phyloP scores from a whole-genome alignment of 37 sponge, comb jelly and placozoan species.

The Bolinopsis microptera region DNA sequence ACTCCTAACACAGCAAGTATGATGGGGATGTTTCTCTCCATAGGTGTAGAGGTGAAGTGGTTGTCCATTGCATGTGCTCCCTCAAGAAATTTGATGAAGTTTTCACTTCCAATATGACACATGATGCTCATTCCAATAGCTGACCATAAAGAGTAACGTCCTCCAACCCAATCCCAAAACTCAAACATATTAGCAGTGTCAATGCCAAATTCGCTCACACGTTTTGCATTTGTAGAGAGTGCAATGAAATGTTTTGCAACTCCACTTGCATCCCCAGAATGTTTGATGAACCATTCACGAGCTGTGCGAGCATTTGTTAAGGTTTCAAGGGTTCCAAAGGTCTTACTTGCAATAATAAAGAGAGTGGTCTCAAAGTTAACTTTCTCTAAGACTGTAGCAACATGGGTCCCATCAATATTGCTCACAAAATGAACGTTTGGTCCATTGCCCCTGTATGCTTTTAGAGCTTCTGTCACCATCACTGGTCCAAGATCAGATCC shows the following conservation, averaged over 20 bases:
- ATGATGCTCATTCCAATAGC: constrained; percentile 97
- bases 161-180: constrained; percentile 99
- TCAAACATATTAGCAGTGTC: constrained; percentile 93
- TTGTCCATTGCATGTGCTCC: constrained; percentile 96
- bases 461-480: constrained; percentile 98
- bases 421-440: constrained; percentile 93
- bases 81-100: constrained; percentile 88
- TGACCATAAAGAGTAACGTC: constrained; percentile 98
- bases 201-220: constrained; percentile 96
- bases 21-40: constrained; percentile 95
- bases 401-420: constrained; percentile 98
- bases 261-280: constrained; percentile 80
- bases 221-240: constrained; percentile 90
- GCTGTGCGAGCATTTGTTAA: constrained; percentile 98
- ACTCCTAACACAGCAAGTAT: constrained; percentile 92
- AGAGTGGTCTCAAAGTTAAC: constrained; percentile 83
- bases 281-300: constrained; percentile 80
- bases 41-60: constrained; percentile 86
- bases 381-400: constrained; percentile 75
- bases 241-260: constrained; percentile 97
- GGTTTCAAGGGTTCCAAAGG: constrained; percentile 97
- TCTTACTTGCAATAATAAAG: constrained; percentile 97
- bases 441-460: constrained; percentile 83
- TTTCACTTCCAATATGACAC: constrained; percentile 87
- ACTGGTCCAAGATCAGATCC: constrained; percentile 98